Conservation (phyloP, 2,888 invertebrate species). For the Marronus borbonicus region DNA sequence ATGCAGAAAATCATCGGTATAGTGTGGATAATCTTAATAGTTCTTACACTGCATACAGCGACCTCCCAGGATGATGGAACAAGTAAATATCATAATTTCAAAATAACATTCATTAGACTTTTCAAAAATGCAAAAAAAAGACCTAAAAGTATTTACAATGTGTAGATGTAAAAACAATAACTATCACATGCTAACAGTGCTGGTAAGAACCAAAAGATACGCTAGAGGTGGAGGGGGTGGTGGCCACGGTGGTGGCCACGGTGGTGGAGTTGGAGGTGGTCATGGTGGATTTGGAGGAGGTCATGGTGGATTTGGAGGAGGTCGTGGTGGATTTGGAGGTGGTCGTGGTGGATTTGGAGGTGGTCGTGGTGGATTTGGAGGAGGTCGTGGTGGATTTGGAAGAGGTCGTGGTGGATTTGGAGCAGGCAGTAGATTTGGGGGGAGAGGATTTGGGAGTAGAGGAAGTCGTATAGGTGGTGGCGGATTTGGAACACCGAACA, state of each 20-base stretch:
- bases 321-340: too few species aligned
- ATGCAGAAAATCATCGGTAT: slow-evolving; percentile 1
- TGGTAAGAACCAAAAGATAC: slow-evolving; percentile 8
- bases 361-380: slow-evolving; percentile 30
- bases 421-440: slow-evolving; percentile 23
- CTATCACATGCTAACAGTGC: neutral
- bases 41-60: neutral
- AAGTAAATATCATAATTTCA: neutral
- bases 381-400: slow-evolving; percentile 36
- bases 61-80: neutral
- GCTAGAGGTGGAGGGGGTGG: slow-evolving; percentile 18
- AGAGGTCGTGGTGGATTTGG: slow-evolving; percentile 35
- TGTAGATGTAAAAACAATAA: too few species aligned
- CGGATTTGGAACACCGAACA: slow-evolving; percentile 1
- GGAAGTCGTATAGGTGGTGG: slow-evolving; percentile 37
- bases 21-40: neutral
- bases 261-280: slow-evolving; percentile 35
- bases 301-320: slow-evolving; percentile 35
- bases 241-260: neutral
- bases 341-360: too few species aligned
- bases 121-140: too few species aligned
- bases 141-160: too few species aligned
- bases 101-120: too few species aligned
- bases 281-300: slow-evolving; percentile 42
- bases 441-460: slow-evolving; percentile 15